Evolutionary conservation across 2,888 invertebrate species (phyloP).

Genomic region (Hetaerina titia): DNA sequence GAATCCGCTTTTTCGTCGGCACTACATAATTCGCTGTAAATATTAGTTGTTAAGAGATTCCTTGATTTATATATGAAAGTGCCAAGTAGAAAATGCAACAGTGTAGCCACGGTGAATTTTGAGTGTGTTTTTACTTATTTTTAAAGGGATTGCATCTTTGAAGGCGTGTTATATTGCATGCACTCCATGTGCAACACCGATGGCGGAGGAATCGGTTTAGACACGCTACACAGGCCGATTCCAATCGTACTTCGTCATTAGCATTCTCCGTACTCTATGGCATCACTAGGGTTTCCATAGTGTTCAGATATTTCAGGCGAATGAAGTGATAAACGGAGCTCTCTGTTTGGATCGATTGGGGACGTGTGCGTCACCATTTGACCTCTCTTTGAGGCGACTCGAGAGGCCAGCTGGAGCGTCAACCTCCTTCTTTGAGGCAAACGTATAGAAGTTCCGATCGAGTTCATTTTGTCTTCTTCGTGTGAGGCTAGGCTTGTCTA

Average conservation of each 20-base stretch:
- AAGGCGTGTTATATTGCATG: not conserved
- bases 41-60: no score
- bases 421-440: not conserved
- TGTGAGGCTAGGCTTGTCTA: no score
- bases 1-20: no score
- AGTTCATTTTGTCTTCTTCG: no score
- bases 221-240: not conserved
- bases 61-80: not conserved
- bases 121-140: not conserved
- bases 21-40: no score
- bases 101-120: not conserved
- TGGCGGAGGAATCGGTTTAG: not conserved
- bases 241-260: not conserved
- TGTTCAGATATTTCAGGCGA: not conserved
- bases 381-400: not conserved
- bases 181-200: not conserved
- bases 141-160: not conserved
- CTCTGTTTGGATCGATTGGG: not conserved
- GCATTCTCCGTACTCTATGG: not conserved
- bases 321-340: not conserved
- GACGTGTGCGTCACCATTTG: not conserved
- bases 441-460: no score
- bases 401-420: not conserved
- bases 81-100: not conserved
- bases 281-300: not conserved